Evolutionary conservation across 2,888 invertebrate genomes (phyloP).

Genomic region (Oscheius onirici): DNA sequence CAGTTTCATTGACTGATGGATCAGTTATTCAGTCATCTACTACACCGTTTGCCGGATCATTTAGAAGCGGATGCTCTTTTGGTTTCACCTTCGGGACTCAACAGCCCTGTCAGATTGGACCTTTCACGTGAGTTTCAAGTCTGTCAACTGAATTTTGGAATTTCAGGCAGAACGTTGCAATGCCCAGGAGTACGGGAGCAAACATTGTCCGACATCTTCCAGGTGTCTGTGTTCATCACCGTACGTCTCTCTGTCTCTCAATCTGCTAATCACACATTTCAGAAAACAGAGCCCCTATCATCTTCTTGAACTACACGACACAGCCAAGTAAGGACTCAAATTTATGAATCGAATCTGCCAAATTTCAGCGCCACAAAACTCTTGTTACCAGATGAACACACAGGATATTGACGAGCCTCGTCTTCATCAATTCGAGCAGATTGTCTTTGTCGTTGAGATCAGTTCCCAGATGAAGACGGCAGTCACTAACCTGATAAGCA

Average conservation of each 20-base stretch:
- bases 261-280: background rate
- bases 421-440: background rate
- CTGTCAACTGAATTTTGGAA: background rate
- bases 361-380: constrained; percentile 2
- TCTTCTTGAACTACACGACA: background rate
- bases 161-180: background rate
- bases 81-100: background rate
- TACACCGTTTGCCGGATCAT: too few relatives aligned
- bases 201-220: background rate
- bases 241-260: background rate
- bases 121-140: background rate
- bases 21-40: too few relatives aligned
- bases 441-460: constrained; percentile 4
- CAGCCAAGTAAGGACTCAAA: too few relatives aligned
- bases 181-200: background rate
- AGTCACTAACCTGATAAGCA: background rate
- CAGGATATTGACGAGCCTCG: background rate
- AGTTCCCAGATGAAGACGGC: background rate
- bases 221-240: constrained; percentile 2
- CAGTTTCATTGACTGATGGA: too few relatives aligned
- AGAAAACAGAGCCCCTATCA: background rate
- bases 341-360: too few relatives aligned
- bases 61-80: background rate
- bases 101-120: background rate
- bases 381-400: background rate